Evolutionary conservation across 2,113 vertebrate genomes (phyloP).

Genomic region (Abramis brama): DNA sequence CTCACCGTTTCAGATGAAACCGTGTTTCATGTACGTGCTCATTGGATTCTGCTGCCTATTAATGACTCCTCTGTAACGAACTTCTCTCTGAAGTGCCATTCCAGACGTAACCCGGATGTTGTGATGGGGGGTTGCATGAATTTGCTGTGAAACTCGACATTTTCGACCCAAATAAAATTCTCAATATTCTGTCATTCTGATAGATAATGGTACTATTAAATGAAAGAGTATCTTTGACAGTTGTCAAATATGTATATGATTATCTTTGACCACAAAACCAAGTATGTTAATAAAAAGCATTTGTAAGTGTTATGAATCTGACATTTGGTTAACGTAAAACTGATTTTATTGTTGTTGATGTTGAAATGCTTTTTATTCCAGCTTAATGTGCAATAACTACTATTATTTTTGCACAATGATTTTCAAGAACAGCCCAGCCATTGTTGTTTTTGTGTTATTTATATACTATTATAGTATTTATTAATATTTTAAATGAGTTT

Average conservation of each 20-base stretch:
- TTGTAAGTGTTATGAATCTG: constrained; percentile 35
- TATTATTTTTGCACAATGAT: neutral
- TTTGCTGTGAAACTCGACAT: constrained; percentile 51
- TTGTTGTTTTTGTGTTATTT: neutral
- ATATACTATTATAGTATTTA: neutral
- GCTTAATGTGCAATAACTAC: neutral
- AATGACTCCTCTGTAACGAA: constrained; percentile 35
- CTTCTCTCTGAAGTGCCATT: constrained; percentile 65
- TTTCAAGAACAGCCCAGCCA: neutral
- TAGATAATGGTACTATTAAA: constrained; percentile 39
- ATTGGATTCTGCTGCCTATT: constrained; percentile 43
- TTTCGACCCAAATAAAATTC: constrained; percentile 41
- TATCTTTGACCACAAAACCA: constrained; percentile 24
- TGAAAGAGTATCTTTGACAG: constrained; percentile 37
- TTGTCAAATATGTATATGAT: constrained; percentile 31
- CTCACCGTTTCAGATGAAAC: constrained; percentile 16
- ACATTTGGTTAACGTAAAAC: neutral
- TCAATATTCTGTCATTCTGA: constrained; percentile 18
- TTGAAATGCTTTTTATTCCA: neutral
- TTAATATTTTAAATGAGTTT: neutral
- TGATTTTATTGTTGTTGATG: neutral
- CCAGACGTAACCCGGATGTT: constrained; percentile 61
- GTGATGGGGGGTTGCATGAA: constrained; percentile 67
- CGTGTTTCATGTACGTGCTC: constrained; percentile 31
- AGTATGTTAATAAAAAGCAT: constrained; percentile 45